These are phyloP conservation scores for Yponomeuta cagnagella DNA, from an alignment of 2,888 invertebrate genomes.

Conservation along the genomic window DNA sequence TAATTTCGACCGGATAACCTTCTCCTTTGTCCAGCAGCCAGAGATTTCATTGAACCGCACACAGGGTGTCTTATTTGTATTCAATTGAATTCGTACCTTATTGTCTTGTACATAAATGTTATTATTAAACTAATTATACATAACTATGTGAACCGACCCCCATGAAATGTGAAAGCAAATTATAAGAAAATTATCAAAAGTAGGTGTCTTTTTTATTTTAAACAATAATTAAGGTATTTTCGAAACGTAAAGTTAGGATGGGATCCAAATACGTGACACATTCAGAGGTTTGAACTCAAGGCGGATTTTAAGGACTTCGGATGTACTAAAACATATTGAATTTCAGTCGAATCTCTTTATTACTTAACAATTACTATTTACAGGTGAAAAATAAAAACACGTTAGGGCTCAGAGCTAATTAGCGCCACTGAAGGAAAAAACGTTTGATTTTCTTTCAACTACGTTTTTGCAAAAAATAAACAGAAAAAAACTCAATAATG, in stretches of 20 bases:
- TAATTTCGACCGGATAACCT: too few species aligned
- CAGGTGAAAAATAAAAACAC: neutral
- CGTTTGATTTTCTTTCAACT: too few species aligned
- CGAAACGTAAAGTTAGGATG: neutral
- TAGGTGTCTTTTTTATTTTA: neutral
- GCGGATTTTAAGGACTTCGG: too few species aligned
- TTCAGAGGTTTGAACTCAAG: too few species aligned
- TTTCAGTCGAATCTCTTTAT: neutral
- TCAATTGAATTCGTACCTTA: constrained; percentile 57
- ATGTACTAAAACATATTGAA: neutral
- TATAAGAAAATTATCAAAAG: constrained; percentile 11
- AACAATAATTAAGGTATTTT: neutral
- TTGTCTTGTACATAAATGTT: constrained; percentile 57
- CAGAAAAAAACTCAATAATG: too few species aligned
- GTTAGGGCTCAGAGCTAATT: neutral
- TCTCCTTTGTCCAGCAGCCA: too few species aligned
- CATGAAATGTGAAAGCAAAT: constrained; percentile 50
- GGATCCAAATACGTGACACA: too few species aligned
- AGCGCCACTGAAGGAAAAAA: neutral
- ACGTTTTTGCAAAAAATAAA: too few species aligned
- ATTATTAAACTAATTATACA: constrained; percentile 19
- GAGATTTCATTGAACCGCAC: constrained; percentile 25
- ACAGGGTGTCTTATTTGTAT: constrained; percentile 55
- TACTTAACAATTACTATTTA: constrained; percentile 2
- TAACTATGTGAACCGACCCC: constrained; percentile 18